Percentiles rank a stretch among this genome's conserved stretches.
Conservation (phyloP, 1,140 invertebrate species). For the Zeugodacus cucurbitae region DNA sequence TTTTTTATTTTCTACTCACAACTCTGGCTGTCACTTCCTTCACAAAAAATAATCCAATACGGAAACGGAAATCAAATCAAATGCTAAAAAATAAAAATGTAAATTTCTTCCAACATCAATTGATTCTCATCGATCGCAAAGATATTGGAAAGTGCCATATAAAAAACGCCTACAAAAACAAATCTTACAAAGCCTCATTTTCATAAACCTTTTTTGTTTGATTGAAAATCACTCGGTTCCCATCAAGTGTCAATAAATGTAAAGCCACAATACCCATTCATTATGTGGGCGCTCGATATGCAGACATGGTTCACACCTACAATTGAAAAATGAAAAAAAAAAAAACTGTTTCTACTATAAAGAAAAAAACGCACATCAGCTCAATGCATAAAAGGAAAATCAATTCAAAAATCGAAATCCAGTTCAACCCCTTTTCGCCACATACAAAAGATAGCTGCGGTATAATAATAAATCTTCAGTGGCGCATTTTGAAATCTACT, state of each 20-base stretch:
- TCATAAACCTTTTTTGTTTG: neutral
- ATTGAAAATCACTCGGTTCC: neutral
- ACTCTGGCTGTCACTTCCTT: neutral
- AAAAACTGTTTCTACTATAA: neutral
- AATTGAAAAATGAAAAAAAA: too few relatives aligned
- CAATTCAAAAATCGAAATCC: neutral
- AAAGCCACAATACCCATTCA: neutral
- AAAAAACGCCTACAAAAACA: neutral
- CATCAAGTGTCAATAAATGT: conserved; percentile 23
- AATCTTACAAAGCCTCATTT: neutral
- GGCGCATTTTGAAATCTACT: too few relatives aligned
- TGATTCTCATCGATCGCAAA: neutral
- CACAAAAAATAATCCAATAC: conserved; percentile 9
- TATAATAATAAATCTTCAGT: neutral
- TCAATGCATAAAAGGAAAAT: neutral
- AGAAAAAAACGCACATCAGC: neutral
- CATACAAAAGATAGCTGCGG: neutral
- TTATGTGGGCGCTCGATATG: conserved; percentile 14
- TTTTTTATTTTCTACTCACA: neutral
- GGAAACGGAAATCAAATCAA: conserved; percentile 36
- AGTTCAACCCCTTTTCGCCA: conserved; percentile 34
- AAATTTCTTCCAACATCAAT: neutral
- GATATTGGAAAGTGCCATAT: neutral
- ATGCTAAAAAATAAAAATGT: conserved; percentile 3
- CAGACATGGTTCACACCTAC: neutral